These are phyloP conservation scores for Hucho hucho DNA, from an alignment of 2,113 vertebrate species.

Conservation along the genomic window DNA sequence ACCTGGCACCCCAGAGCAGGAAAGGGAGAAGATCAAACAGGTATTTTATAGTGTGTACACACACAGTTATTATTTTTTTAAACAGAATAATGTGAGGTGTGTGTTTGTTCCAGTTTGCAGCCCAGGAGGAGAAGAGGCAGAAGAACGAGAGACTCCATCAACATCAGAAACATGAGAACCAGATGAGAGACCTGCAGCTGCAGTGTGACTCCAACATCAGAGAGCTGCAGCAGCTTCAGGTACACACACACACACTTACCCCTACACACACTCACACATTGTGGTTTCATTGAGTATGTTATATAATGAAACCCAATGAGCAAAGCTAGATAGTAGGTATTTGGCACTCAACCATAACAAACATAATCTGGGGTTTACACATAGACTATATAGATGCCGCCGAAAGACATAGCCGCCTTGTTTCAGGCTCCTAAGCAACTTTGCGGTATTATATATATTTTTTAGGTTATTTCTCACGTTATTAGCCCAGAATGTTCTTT, in stretches of 20 bases:
- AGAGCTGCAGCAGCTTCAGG: slow-evolving; percentile 96
- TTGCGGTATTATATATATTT: no score
- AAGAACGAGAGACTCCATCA: slow-evolving; percentile 95
- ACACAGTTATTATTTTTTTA: not conserved
- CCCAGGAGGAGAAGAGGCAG: slow-evolving; percentile 96
- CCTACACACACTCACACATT: not conserved
- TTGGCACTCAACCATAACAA: no score
- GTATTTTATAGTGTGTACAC: slow-evolving; percentile 56
- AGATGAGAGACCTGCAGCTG: slow-evolving; percentile 96
- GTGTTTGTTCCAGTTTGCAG: slow-evolving; percentile 79
- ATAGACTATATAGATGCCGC: no score
- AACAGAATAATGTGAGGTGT: not conserved
- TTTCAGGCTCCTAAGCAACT: no score
- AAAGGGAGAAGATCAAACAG: slow-evolving; percentile 96
- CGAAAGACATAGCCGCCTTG: no score
- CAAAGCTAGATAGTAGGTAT: no score
- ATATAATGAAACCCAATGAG: no score
- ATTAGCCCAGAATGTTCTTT: no score
- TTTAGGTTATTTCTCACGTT: no score
- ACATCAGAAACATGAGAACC: slow-evolving; percentile 98
- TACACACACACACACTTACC: slow-evolving; percentile 40
- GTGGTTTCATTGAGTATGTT: no score
- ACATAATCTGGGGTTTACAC: no score
- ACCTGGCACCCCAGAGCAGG: slow-evolving; percentile 89
- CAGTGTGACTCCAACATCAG: slow-evolving; percentile 96